Base-by-base conservation (phyloP, 1,140 invertebrate genomes). In the Saccostrea echinata region DNA sequence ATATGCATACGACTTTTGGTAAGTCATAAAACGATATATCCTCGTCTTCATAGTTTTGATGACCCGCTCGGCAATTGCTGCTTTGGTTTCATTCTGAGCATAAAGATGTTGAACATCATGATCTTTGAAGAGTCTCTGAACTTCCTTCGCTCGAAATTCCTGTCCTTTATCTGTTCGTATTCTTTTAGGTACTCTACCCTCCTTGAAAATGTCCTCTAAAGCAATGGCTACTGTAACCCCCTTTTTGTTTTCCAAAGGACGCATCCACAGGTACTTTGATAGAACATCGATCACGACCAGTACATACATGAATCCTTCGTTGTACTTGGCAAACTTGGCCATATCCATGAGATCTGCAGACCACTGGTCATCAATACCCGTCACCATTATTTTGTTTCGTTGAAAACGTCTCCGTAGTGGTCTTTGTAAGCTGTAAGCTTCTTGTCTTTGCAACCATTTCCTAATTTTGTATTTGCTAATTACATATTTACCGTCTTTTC, bases 361-460 rank as follows among this genome's bases (percentile, higher is more conserved):
- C 84, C 81, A 86, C 4, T 88, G 80, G 55, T 88, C 88, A 21
- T 88, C 84, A n/a, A 86, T 88, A 4, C 80, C 88, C 4, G 84
- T 86, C 13, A 84, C 57, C 11, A 86, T 82, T 6, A 84, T 52
- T 16, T 55, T 86, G n/a, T 83, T 84, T 71, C 84, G 0, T 84
- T 86, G 33, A 57, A 88, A 84, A 68, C 30, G 21, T n/a, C 43
- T 64, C 1, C 24, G 51, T 52, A 86, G 21, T 0, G 16, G 64
- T 84, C 84, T 83, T 71, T 84, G 84, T 85, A 64, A 24, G 24
- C 57, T 64, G 57, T 64, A 86, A 51, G 84, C 27, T 33, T 87
- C 57, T 88, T 86, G 88, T 68, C 57, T 33, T 84, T 86, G 88
- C 33, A 88, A 68, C 84, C 88, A 86, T 86, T 88, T 86, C 27